Base-by-base conservation (phyloP, 2,797 vertebrate species). In the Furcifer pardalis region DNA sequence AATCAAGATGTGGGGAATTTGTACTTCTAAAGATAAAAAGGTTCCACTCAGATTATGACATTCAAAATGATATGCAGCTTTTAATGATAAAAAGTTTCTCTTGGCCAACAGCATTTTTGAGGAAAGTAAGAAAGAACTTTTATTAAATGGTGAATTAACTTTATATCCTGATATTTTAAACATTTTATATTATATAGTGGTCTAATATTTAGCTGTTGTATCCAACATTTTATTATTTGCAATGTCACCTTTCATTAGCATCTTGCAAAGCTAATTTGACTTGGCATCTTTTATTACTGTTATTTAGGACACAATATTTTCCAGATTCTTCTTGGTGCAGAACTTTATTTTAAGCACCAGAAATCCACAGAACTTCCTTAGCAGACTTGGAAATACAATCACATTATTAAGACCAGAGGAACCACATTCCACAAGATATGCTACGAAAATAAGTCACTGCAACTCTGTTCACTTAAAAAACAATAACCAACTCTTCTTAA, bases 151-250 rank as follows among this genome's bases (percentile, higher is more conserved):
- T 66, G 21, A 62, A 82, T 62, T 63, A 46, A 75, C 75, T 23
- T 75, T 46, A 65, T 62, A 75, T 49, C 32, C 42, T 63, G 69
- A 74, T 71, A 49, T 60, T 87, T 91, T 77, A 75, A 85, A 69
- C 30, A 46, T 46, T 49, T 77, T 19, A 37, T 46, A 81, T 27
- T 65, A 81, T 85, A 56, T 49, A 30, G 3, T 52, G 77, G 60
- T 88, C 37, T 86, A 1, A 0, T 75, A 73, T 77, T 5, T 52
- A 87, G 40, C 17, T 59, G 40, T 35, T 65, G 37, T 0, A 0
- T 40, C 13, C 65, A 79, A 30, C 72, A 71, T 66, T 10, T 59
- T 27, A 84, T 75, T 82, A 84, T 7, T 49, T 80, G 17, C 35
- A 85, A 83, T 86, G 86, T 73, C 13, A 74, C 13, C 25, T 86